A percentile compares a stretch with the other conserved stretches of the same genome.
These are phyloP conservation scores for Malaclemys terrapin DNA, from an alignment of 2,113 vertebrate genomes.

Conservation along the genomic window DNA sequence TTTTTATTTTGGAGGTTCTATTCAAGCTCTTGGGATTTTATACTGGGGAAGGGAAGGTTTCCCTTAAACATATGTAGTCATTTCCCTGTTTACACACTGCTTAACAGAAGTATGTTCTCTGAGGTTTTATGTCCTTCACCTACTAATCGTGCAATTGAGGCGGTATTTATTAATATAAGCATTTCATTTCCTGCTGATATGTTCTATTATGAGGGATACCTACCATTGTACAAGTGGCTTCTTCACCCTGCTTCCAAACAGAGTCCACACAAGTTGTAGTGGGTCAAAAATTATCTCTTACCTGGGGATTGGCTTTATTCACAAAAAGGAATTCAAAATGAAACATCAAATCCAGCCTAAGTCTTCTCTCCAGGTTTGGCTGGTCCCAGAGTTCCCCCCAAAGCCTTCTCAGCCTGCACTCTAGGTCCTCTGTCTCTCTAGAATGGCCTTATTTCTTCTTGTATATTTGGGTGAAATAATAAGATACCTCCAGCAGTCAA, in stretches of 20 bases:
- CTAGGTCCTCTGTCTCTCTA: background rate
- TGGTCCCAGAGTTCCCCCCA: accelerated
- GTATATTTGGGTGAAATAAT: background rate
- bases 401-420: background rate
- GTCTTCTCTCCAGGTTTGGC: background rate
- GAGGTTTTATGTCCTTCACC: background rate
- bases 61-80: background rate
- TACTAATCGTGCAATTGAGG: background rate
- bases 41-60: background rate
- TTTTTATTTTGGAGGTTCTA: background rate
- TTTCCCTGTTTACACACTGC: background rate
- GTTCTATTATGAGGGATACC: background rate
- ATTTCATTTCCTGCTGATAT: background rate
- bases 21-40: background rate
- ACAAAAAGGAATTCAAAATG: background rate
- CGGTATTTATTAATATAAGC: background rate
- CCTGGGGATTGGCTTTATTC: background rate
- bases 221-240: background rate
- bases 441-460: background rate
- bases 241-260: background rate
- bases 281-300: background rate
- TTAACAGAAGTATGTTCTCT: background rate
- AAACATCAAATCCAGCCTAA: background rate
- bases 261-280: background rate
- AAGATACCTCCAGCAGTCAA: background rate